phyloP scores from a whole-genome alignment of 2,113 vertebrate genomes.

The Ptilorrhoa leucosticta region DNA sequence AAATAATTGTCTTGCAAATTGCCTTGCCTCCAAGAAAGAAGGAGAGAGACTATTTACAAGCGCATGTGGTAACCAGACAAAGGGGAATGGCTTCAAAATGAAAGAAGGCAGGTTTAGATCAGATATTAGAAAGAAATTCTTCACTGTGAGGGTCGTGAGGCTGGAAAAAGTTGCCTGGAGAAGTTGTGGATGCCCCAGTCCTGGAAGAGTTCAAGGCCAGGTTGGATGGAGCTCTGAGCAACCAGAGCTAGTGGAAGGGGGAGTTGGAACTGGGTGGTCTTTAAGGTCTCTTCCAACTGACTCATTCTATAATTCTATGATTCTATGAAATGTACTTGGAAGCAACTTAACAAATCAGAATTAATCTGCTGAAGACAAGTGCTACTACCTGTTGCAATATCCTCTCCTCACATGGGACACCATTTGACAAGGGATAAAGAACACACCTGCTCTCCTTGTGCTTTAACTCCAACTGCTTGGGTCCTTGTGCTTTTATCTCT shows the following conservation, averaged over 20 bases:
- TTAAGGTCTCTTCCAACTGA: neutral
- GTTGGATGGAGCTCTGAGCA: neutral
- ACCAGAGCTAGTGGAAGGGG: fast-evolving
- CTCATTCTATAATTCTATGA: neutral
- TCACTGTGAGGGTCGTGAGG: neutral
- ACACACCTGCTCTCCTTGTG: no score
- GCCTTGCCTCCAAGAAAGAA: neutral
- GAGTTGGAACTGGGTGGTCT: neutral
- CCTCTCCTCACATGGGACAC: no score
- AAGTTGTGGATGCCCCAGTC: neutral
- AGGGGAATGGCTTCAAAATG: neutral
- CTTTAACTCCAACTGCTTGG: no score
- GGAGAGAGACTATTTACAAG: neutral
- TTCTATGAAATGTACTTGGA: neutral
- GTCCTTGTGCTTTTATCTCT: no score
- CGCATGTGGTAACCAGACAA: fast-evolving
- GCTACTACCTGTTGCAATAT: no score
- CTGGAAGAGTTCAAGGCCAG: neutral
- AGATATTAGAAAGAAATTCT: neutral
- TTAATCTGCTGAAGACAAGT: neutral
- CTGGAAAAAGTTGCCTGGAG: neutral
- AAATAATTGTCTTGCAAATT: neutral
- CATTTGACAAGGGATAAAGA: no score
- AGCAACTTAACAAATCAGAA: neutral
- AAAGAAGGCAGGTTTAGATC: neutral